These are phyloP conservation scores for Mycetomoellerius zeteki DNA, from an alignment of 1,140 invertebrate species.

Conservation along the genomic window DNA sequence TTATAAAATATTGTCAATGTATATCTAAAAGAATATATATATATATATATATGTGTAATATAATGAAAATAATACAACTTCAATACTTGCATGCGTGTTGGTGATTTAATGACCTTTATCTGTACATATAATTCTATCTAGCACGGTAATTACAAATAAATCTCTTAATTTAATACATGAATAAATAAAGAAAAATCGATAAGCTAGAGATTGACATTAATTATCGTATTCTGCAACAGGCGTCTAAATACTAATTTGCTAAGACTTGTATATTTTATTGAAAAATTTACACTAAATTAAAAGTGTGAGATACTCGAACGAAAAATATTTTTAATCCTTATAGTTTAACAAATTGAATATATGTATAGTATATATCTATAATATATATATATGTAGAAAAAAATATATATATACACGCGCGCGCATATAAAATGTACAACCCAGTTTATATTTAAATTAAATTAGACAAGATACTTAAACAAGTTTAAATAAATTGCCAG, in stretches of 20 bases:
- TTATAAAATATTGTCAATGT: constrained; percentile 22
- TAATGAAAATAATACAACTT: constrained; percentile 20
- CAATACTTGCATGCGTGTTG: constrained; percentile 33
- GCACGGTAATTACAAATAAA: constrained; percentile 7
- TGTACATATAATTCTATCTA: constrained; percentile 2
- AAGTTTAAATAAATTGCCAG: neutral
- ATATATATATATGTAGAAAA: neutral
- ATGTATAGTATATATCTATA: too few relatives aligned
- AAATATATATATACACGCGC: too few relatives aligned
- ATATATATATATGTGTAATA: constrained; percentile 20
- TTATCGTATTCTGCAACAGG: neutral
- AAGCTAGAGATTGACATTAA: neutral
- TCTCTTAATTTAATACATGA: neutral
- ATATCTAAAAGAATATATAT: neutral
- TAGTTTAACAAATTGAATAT: neutral
- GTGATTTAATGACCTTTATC: constrained; percentile 55
- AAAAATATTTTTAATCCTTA: neutral
- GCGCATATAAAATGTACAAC: neutral
- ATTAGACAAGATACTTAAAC: neutral
- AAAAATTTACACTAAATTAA: neutral
- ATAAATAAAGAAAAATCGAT: constrained; percentile 23
- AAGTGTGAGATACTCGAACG: neutral
- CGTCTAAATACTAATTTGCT: neutral
- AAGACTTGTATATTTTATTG: neutral
- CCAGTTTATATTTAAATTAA: neutral